These are phyloP conservation scores for Saccostrea glomerata DNA, from an alignment of 1,140 invertebrate genomes.

Conservation along the genomic window DNA sequence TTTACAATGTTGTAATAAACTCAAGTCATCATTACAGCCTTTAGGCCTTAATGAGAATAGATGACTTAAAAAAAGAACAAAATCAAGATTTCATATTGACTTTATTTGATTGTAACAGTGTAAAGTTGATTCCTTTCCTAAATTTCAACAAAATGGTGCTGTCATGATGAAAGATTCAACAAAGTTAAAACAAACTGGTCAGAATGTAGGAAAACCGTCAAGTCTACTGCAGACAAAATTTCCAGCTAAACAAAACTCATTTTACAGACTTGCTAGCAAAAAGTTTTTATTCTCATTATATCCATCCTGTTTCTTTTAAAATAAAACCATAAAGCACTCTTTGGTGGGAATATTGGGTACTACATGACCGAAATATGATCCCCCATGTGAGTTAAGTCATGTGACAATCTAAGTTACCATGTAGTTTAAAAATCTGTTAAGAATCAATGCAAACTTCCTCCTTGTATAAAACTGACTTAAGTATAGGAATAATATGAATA, in stretches of 20 bases:
- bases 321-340: conserved; percentile 9
- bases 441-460: conserved; percentile 16
- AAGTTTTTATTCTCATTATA: background rate
- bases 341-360: conserved; percentile 10
- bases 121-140: conserved; percentile 34
- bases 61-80: background rate
- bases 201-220: background rate
- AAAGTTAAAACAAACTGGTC: background rate
- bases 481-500: background rate
- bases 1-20: too few species aligned
- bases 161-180: background rate
- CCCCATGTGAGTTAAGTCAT: background rate
- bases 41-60: too few species aligned
- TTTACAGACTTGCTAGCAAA: conserved; percentile 2
- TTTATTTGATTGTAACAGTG: conserved; percentile 38
- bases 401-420: conserved; percentile 20
- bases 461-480: background rate
- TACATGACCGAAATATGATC: conserved; percentile 11
- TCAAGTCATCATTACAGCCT: too few species aligned
- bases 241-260: background rate
- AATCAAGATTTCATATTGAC: conserved; percentile 14
- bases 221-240: conserved; percentile 8
- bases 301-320: background rate
- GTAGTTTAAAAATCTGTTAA: background rate
- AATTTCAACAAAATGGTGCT: conserved; percentile 31